Conservation (phyloP, 2,113 vertebrate species). For the Propithecus coquereli region DNA sequence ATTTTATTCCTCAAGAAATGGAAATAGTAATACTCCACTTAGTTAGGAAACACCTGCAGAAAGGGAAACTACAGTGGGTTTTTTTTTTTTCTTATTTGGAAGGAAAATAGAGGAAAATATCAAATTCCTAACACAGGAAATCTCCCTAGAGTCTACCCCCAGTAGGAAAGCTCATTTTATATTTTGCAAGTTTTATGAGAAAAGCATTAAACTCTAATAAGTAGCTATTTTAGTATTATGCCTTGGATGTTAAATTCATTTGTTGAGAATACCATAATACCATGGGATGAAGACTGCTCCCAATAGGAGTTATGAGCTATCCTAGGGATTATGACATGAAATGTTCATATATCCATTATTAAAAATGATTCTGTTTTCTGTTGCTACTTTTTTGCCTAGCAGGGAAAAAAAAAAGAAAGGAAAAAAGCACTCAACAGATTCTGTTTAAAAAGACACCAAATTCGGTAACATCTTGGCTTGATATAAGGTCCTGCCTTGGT, state of each 20-base stretch:
- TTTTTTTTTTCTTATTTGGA: not conserved
- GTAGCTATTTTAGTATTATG: constrained; percentile 59
- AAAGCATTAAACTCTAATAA: constrained; percentile 54
- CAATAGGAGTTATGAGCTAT: constrained; percentile 51
- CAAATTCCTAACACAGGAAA: constrained; percentile 53
- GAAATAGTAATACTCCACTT: not conserved
- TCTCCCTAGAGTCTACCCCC: constrained; percentile 52
- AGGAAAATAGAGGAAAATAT: constrained; percentile 46
- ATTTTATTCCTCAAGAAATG: constrained; percentile 14
- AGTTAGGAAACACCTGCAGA: not conserved
- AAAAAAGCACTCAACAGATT: constrained; percentile 6
- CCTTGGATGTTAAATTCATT: constrained; percentile 63
- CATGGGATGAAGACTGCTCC: constrained; percentile 44
- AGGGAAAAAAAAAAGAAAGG: constrained; percentile 23
- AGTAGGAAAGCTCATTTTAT: constrained; percentile 57
- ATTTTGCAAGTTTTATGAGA: constrained; percentile 64
- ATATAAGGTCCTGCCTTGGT: not conserved
- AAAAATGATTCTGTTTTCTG: constrained; percentile 57
- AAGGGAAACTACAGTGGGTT: constrained; percentile 1
- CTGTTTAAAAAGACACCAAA: constrained; percentile 36
- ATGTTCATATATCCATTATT: constrained; percentile 59
- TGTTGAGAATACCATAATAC: constrained; percentile 55
- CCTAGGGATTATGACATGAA: constrained; percentile 59
- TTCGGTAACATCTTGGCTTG: constrained; percentile 11
- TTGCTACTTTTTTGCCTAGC: constrained; percentile 30